phyloP scores from a whole-genome alignment of 2,888 invertebrate species.

The Drepanosiphum platanoidis region DNA sequence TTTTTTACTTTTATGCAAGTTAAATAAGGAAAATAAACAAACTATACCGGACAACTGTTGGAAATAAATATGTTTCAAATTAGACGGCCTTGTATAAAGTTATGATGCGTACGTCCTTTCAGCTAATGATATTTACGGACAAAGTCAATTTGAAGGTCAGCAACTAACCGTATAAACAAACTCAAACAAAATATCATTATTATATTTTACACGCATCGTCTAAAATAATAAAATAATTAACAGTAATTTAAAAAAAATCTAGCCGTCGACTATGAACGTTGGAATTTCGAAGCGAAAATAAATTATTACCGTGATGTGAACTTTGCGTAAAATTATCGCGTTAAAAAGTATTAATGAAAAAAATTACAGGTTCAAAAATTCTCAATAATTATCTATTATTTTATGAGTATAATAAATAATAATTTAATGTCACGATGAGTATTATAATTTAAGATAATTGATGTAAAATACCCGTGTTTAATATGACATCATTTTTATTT shows the following conservation, averaged over 20 bases:
- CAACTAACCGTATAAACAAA: background rate
- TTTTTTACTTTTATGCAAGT: too few species aligned
- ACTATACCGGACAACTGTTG: background rate
- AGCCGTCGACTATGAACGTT: background rate
- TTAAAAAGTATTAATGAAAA: background rate
- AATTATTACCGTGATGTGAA: background rate
- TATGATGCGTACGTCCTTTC: background rate
- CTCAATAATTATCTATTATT: background rate
- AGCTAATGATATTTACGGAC: background rate
- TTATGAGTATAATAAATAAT: background rate
- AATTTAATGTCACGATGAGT: background rate
- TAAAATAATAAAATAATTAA: background rate
- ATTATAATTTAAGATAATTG: background rate
- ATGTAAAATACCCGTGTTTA: background rate
- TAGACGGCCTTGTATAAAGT: background rate
- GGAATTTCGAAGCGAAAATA: background rate
- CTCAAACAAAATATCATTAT: background rate
- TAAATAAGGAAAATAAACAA: background rate
- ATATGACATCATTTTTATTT: slow-evolving; percentile 30
- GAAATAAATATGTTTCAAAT: background rate
- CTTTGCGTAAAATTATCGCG: background rate
- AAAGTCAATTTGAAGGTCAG: background rate
- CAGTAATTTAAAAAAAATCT: background rate
- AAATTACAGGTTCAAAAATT: background rate
- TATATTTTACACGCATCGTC: background rate